Percentiles rank a stretch among this genome's conserved stretches.
These are phyloP conservation scores for Plodia interpunctella DNA, from an alignment of 1,140 invertebrate genomes.

Conservation along the genomic window DNA sequence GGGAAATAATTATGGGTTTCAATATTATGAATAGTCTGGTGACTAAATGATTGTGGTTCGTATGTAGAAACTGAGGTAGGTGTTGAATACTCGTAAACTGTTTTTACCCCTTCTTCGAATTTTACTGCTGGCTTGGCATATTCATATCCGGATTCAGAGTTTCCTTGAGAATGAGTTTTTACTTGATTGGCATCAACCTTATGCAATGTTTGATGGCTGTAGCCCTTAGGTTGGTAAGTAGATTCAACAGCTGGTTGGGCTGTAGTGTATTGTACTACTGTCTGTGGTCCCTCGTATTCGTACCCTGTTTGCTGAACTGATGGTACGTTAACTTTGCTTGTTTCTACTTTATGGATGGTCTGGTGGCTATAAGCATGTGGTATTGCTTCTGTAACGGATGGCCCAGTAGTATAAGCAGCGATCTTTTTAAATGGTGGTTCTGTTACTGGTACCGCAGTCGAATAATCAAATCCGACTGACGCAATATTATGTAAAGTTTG, in stretches of 20 bases:
- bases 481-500: conserved; percentile 51
- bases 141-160: conserved; percentile 10
- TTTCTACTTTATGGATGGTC: conserved; percentile 34
- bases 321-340: conserved; percentile 22
- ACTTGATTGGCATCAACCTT: conserved; percentile 31
- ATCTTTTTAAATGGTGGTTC: conserved; percentile 71
- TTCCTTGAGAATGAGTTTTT: conserved; percentile 16
- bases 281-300: conserved; percentile 39
- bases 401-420: conserved; percentile 74
- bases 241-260: conserved; percentile 30
- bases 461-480: conserved; percentile 43
- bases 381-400: conserved; percentile 30
- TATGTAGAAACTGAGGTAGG: conserved; percentile 37
- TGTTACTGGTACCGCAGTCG: conserved; percentile 47
- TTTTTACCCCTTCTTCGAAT: conserved; percentile 31
- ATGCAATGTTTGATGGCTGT: conserved; percentile 42
- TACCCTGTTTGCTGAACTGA: conserved; percentile 25
- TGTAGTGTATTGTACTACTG: conserved; percentile 18
- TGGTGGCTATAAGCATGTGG: conserved; percentile 41
- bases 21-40: conserved; percentile 45
- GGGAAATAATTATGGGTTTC: conserved; percentile 35
- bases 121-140: conserved; percentile 30
- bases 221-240: conserved; percentile 34
- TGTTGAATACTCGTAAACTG: conserved; percentile 35
- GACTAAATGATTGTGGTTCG: conserved; percentile 42